Conservation (phyloP, 2,888 invertebrate species). For the Mythimna impura region DNA sequence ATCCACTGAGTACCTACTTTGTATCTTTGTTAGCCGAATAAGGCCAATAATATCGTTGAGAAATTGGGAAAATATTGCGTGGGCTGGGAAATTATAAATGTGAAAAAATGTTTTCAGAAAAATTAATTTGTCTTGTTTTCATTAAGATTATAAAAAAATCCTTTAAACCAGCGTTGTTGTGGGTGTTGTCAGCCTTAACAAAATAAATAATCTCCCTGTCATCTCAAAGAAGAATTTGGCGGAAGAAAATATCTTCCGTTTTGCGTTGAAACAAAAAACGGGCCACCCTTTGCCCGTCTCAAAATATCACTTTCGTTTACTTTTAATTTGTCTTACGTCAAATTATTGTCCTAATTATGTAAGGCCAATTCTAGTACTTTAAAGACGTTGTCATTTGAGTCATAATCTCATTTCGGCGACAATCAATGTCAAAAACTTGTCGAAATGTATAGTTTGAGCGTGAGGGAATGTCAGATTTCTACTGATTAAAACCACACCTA, state of each 20-base stretch:
- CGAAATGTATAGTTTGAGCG: no score
- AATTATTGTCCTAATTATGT: constrained; percentile 1
- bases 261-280: constrained; percentile 5
- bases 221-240: background rate
- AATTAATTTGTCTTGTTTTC: background rate
- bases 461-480: no score
- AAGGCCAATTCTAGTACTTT: no score
- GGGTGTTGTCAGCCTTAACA: background rate
- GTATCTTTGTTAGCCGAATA: background rate
- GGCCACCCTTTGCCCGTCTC: no score
- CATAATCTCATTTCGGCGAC: no score
- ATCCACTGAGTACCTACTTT: constrained; percentile 6
- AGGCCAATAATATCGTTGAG: background rate
- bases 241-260: constrained; percentile 1
- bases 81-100: background rate
- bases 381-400: no score
- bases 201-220: background rate
- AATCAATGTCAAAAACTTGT: no score
- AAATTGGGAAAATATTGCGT: background rate
- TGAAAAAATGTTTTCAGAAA: background rate
- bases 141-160: background rate
- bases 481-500: no score
- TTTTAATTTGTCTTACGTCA: constrained; percentile 8
- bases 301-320: background rate
- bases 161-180: background rate